phyloP scores from a whole-genome alignment of 1,140 invertebrate genomes.

The Panagrolaimus sp. region DNA sequence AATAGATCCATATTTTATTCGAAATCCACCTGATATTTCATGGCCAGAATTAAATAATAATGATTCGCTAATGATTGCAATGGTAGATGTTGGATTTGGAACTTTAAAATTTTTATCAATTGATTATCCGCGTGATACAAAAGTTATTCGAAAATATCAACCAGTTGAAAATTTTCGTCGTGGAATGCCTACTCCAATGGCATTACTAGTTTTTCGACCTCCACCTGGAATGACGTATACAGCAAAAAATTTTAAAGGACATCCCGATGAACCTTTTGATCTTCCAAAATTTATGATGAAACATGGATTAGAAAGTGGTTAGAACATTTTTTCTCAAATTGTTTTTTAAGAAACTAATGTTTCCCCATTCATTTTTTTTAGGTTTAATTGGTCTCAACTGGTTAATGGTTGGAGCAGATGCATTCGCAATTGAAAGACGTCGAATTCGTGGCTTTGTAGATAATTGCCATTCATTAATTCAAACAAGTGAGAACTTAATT shows the following conservation, averaged over 20 bases:
- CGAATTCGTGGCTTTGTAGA: constrained; percentile 45
- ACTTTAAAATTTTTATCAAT: constrained; percentile 43
- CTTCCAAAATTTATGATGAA: constrained; percentile 46
- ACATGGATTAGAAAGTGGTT: constrained; percentile 44
- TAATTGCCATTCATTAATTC: constrained; percentile 54
- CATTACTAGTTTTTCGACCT: constrained; percentile 42
- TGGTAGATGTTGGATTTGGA: constrained; percentile 53
- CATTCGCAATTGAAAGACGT: constrained; percentile 53
- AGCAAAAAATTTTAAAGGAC: background rate
- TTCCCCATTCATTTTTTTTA: constrained; percentile 21
- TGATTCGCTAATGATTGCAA: constrained; percentile 36
- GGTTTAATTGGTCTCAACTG: constrained; percentile 51
- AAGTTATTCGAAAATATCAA: constrained; percentile 40
- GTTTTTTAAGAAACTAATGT: constrained; percentile 1
- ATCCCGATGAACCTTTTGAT: constrained; percentile 36
- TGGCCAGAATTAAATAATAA: constrained; percentile 46
- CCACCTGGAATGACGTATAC: background rate
- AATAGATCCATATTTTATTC: constrained; percentile 37
- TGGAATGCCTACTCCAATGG: constrained; percentile 47
- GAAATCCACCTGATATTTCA: constrained; percentile 38
- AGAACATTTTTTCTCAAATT: constrained; percentile 16
- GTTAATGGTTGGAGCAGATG: constrained; percentile 45
- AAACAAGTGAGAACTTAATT: constrained; percentile 39
- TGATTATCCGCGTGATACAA: constrained; percentile 48
- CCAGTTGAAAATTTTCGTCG: constrained; percentile 51